Percentiles rank a stretch among this genome's conserved stretches.
Conservation (phyloP, 1,140 invertebrate genomes). For the Anadara kagoshimensis region DNA sequence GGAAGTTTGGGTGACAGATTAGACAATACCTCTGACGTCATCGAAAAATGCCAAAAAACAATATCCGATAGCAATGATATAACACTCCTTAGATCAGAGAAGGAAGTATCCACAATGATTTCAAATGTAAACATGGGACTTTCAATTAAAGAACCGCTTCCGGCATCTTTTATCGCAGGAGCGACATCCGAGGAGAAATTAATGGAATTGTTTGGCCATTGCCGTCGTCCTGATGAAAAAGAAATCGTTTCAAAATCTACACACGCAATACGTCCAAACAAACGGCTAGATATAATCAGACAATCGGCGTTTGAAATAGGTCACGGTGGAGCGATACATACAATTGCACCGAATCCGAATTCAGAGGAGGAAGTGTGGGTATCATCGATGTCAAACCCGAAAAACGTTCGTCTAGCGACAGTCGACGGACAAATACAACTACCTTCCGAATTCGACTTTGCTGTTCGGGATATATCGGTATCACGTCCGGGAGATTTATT, state of each 20-base stretch:
- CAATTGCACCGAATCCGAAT: slow-evolving; percentile 19
- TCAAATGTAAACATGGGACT: slow-evolving; percentile 12
- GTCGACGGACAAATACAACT: slow-evolving; percentile 20
- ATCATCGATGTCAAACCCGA: slow-evolving; percentile 23
- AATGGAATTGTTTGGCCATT: slow-evolving; percentile 26
- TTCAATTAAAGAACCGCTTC: slow-evolving; percentile 11
- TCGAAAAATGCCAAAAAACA: slow-evolving; percentile 12
- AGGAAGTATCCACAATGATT: slow-evolving; percentile 5
- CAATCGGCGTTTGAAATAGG: slow-evolving; percentile 10
- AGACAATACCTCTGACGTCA: slow-evolving; percentile 14
- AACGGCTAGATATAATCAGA: slow-evolving; percentile 15
- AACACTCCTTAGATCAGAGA: slow-evolving; percentile 14
- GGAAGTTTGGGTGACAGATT: slow-evolving; percentile 11
- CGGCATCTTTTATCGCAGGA: slow-evolving; percentile 14
- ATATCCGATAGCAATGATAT: slow-evolving; percentile 25
- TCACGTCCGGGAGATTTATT: slow-evolving; percentile 28
- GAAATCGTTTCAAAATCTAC: slow-evolving; percentile 4
- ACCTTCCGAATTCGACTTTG: slow-evolving; percentile 24
- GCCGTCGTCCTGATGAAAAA: slow-evolving; percentile 14
- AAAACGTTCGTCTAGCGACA: slow-evolving; percentile 19
- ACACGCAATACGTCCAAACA: slow-evolving; percentile 9
- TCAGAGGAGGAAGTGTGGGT: slow-evolving; percentile 22
- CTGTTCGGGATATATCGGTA: slow-evolving; percentile 15
- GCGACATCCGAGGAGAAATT: slow-evolving; percentile 24
- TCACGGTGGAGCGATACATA: slow-evolving; percentile 24